phyloP scores from a whole-genome alignment of 2,797 vertebrate genomes.

The Molossus molossus region DNA sequence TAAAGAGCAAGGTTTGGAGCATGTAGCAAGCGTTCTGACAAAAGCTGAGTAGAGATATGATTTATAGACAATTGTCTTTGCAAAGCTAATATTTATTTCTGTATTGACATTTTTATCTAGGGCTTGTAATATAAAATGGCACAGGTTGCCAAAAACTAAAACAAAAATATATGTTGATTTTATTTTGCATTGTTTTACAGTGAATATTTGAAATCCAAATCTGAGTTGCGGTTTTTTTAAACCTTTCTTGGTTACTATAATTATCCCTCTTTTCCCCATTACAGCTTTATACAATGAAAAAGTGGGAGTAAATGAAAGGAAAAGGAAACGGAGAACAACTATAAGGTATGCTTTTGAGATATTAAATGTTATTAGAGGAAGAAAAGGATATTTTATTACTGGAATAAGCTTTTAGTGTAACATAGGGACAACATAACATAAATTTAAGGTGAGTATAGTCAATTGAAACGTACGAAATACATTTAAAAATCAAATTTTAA shows the following conservation, averaged over 20 bases:
- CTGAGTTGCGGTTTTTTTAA: background rate
- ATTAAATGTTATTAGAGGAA: background rate
- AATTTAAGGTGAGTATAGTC: background rate
- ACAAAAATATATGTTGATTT: background rate
- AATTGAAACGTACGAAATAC: background rate
- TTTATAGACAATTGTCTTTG: constrained; percentile 24
- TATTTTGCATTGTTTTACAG: constrained; percentile 39
- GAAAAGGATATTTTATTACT: background rate
- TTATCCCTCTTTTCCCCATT: constrained; percentile 59
- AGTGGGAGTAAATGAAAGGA: constrained; percentile 97
- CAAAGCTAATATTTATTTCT: constrained; percentile 23
- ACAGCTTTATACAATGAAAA: constrained; percentile 98
- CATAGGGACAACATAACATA: background rate
- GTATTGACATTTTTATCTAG: background rate
- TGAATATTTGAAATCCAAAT: constrained; percentile 48
- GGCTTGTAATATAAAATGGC: constrained; percentile 3
- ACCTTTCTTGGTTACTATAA: background rate
- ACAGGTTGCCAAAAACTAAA: background rate
- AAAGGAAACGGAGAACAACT: constrained; percentile 98
- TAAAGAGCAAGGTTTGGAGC: background rate
- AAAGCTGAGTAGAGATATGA: background rate
- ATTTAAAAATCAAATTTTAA: background rate
- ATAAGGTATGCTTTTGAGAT: constrained; percentile 93
- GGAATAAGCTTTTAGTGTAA: background rate
- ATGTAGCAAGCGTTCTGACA: background rate